Evolutionary conservation across 2,113 vertebrate genomes (phyloP), one percentile per base, ranked within the genome.

Genomic region (Hypomesus transpacificus): DNA sequence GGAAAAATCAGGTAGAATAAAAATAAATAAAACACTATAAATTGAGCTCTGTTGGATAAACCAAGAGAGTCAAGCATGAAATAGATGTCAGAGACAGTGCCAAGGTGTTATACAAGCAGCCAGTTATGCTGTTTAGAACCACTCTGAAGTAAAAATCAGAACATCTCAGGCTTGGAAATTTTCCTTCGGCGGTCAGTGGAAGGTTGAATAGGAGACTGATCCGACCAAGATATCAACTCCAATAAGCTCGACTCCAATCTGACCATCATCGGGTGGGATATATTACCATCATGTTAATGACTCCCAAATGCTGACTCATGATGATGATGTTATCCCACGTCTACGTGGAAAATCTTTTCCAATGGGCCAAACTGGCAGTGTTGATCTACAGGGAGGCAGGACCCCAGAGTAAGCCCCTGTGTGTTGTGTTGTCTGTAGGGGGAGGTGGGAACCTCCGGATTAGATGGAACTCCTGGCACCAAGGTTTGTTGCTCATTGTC

Each of bases 381-480:
- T 46, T 39, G 58, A 61, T 22, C 58, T 57, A 5, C 69, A 63
- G 50, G 21, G 20, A 24, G 53, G n/a, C n/a, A 51, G 34, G 64
- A 66, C 34, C 39, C 20, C 34, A 21, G 39, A 85, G 73, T 73
- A 7, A 72, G 73, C 70, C 69, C 58, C 74, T 89, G 74, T 88
- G 28, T 90, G 77, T 85, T 86, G 51, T 89, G 79, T 82, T 87
- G 80, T 78, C 86, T 89, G 81, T 87, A 98, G 96, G 96, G 96
- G 80, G 95, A 97, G 73, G 88, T 93, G 67, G 96, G 96, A 71
- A 88, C 90, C 71, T 90, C 95, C 83, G 96, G 96, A 85, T 82
- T 95, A 86, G 91, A 94, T 65, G 97, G 96, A 90, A 75, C 82
- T 52, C 89, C 94, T 14, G 96, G 97, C 52, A 86, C 80, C 66